Percentiles rank a stretch among this genome's conserved stretches.
Conservation (phyloP, 2,797 vertebrate species). For the Syndactyla subalaris region DNA sequence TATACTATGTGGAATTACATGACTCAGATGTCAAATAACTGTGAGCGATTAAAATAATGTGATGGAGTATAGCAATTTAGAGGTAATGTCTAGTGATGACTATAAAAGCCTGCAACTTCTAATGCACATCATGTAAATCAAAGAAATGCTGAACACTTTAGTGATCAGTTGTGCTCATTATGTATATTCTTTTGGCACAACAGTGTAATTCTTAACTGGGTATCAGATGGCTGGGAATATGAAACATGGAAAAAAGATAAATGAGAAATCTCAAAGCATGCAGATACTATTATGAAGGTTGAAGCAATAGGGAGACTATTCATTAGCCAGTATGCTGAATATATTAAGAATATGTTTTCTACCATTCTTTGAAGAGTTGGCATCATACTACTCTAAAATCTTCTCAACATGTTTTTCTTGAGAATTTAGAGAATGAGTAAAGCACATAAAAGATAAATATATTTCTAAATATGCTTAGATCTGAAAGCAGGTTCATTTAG, state of each 20-base stretch:
- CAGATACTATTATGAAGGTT: neutral
- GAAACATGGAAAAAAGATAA: neutral
- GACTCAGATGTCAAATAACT: constrained; percentile 61
- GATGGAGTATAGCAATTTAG: constrained; percentile 45
- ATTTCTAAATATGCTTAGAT: neutral
- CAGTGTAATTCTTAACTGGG: neutral
- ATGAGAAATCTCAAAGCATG: neutral
- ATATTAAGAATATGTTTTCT: neutral
- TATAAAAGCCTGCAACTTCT: neutral
- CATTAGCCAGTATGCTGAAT: neutral
- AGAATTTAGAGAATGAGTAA: neutral
- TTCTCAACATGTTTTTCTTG: neutral
- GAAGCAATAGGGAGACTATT: neutral
- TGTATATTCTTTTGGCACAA: neutral
- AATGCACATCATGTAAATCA: neutral
- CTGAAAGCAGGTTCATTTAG: neutral
- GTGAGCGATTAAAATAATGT: constrained; percentile 58
- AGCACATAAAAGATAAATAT: neutral
- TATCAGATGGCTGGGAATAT: neutral
- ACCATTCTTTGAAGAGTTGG: neutral
- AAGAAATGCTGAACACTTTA: constrained; percentile 1
- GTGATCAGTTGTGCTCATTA: neutral
- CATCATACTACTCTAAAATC: neutral
- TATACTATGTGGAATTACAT: constrained; percentile 8
- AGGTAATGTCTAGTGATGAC: constrained; percentile 31